These are phyloP conservation scores for Zeuzera pyrina DNA, from an alignment of 2,888 invertebrate genomes.

Conservation along the genomic window DNA sequence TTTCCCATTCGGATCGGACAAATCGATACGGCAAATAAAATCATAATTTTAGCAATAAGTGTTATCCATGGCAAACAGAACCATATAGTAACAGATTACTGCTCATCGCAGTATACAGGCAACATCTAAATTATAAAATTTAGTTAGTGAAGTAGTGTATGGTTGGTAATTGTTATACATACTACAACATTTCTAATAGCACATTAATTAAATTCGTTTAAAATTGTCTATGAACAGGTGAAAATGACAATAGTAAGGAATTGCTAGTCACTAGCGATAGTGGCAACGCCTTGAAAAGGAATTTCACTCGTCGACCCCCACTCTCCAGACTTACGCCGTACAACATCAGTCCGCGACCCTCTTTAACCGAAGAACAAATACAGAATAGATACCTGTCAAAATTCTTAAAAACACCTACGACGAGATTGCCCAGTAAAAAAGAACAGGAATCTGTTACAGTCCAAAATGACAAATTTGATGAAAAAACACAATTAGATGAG, in stretches of 20 bases:
- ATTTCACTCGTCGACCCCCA: slow-evolving; percentile 49
- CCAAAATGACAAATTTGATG: slow-evolving; percentile 7
- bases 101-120: no score
- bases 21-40: no score
- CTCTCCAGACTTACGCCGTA: slow-evolving; percentile 48
- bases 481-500: slow-evolving; percentile 21
- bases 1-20: no score
- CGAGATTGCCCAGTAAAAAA: not conserved
- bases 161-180: no score
- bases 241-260: slow-evolving; percentile 74
- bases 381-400: no score
- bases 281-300: slow-evolving; percentile 42
- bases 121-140: not conserved
- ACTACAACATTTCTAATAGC: no score
- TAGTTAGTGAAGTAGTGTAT: no score
- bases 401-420: no score
- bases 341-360: slow-evolving; percentile 22
- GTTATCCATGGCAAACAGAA: no score
- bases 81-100: no score
- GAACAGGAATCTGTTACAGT: not conserved
- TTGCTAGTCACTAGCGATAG: slow-evolving; percentile 74
- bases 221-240: slow-evolving; percentile 34
- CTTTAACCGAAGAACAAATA: not conserved
- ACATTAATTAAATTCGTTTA: not conserved
- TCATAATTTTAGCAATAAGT: no score